phyloP scores from a whole-genome alignment of 1,140 invertebrate species.

The Drosophila tropicalis region DNA sequence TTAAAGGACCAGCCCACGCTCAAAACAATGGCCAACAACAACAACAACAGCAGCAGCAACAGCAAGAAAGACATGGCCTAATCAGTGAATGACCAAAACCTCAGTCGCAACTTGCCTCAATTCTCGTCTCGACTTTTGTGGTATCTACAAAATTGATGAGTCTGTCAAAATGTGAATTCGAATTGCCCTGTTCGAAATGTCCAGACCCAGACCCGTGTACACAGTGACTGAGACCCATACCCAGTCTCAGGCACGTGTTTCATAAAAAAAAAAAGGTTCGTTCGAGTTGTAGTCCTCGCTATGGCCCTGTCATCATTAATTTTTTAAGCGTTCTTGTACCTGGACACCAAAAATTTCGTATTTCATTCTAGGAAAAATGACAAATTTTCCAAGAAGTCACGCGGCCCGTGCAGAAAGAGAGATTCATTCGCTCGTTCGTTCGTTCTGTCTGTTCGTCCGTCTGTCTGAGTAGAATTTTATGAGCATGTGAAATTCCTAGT shows the following conservation, averaged over 20 bases:
- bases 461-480: slow-evolving; percentile 48
- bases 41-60: neutral
- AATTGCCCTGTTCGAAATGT: slow-evolving; percentile 31
- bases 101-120: neutral
- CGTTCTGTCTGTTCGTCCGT: neutral
- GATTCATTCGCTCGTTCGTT: slow-evolving; percentile 4
- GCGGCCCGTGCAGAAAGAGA: slow-evolving; percentile 22
- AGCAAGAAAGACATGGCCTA: slow-evolving; percentile 50
- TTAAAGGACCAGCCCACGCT: slow-evolving; percentile 34
- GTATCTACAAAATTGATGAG: slow-evolving; percentile 83
- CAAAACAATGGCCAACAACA: slow-evolving; percentile 40
- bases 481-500: slow-evolving; percentile 75
- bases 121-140: slow-evolving; percentile 18
- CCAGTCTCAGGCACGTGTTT: slow-evolving; percentile 64
- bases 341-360: slow-evolving; percentile 41
- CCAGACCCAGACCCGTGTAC: slow-evolving; percentile 3
- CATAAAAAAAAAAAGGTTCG: slow-evolving; percentile 8
- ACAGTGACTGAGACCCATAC: neutral
- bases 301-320: slow-evolving; percentile 74
- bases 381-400: slow-evolving; percentile 79
- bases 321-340: slow-evolving; percentile 66
- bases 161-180: slow-evolving; percentile 83
- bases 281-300: slow-evolving; percentile 33
- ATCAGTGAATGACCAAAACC: slow-evolving; percentile 45
- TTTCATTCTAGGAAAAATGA: slow-evolving; percentile 66